Percentiles rank a stretch among this genome's conserved stretches.
phyloP scores from a whole-genome alignment of 2,797 vertebrate genomes.

The Enteromius mattozi region DNA sequence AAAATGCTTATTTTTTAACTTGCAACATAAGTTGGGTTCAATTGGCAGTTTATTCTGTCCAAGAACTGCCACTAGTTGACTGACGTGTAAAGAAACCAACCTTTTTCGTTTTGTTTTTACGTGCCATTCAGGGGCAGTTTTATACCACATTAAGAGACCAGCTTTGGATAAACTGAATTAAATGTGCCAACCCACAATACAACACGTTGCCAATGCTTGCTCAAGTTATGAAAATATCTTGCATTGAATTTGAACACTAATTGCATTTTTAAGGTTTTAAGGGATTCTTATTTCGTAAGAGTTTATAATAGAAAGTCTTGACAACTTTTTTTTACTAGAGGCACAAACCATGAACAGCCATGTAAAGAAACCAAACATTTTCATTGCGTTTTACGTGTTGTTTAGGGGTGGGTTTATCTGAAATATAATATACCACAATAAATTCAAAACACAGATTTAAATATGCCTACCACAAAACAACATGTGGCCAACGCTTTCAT shows the following conservation, averaged over 20 bases:
- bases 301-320: background rate
- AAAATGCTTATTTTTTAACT: background rate
- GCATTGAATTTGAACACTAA: conserved; percentile 5
- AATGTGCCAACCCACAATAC: background rate
- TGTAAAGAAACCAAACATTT: background rate
- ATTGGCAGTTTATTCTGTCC: background rate
- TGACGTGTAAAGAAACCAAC: background rate
- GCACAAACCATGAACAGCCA: background rate
- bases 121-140: background rate
- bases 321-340: background rate
- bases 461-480: background rate
- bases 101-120: background rate
- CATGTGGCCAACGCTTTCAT: background rate
- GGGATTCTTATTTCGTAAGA: background rate
- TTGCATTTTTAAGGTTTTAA: background rate
- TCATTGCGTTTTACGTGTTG: background rate
- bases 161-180: background rate
- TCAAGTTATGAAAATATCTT: background rate
- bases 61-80: background rate
- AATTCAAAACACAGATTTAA: background rate
- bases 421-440: background rate
- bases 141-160: background rate
- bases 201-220: background rate
- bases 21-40: background rate
- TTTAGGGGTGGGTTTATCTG: background rate